These are phyloP conservation scores for Ecliptopera silaceata DNA, from an alignment of 2,888 invertebrate genomes.

Conservation along the genomic window DNA sequence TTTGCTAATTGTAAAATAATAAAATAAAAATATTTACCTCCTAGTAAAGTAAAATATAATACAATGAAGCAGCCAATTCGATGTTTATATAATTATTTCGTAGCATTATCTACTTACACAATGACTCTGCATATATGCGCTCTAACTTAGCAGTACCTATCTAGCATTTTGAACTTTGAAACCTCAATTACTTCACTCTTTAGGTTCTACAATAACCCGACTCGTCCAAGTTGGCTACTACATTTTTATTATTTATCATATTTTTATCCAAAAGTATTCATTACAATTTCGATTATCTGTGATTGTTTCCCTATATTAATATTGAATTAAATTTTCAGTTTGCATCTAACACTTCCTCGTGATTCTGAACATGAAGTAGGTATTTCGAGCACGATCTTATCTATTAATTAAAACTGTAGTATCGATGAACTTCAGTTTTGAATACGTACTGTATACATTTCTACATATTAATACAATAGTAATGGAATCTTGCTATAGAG, in stretches of 20 bases:
- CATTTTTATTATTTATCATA: no score
- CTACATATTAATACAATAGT: not conserved
- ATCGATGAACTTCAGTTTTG: not conserved
- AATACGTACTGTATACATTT: not conserved
- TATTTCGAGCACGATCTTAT: not conserved
- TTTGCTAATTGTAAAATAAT: no score
- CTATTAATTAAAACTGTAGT: not conserved
- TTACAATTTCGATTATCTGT: no score
- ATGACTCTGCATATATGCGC: conserved; percentile 1
- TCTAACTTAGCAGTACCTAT: not conserved
- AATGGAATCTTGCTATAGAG: no score
- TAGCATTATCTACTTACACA: not conserved
- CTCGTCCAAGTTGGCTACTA: no score
- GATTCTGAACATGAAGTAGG: not conserved
- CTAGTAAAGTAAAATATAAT: not conserved
- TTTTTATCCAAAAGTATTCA: no score
- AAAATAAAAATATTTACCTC: not conserved
- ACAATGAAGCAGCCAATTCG: not conserved
- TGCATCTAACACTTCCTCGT: not conserved
- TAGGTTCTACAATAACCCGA: no score
- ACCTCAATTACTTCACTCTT: not conserved
- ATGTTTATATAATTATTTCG: conserved; percentile 5
- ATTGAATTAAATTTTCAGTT: no score
- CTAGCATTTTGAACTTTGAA: not conserved
- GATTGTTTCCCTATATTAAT: no score